Conservation (phyloP, 2,797 vertebrate genomes). For the Tinamus major region DNA sequence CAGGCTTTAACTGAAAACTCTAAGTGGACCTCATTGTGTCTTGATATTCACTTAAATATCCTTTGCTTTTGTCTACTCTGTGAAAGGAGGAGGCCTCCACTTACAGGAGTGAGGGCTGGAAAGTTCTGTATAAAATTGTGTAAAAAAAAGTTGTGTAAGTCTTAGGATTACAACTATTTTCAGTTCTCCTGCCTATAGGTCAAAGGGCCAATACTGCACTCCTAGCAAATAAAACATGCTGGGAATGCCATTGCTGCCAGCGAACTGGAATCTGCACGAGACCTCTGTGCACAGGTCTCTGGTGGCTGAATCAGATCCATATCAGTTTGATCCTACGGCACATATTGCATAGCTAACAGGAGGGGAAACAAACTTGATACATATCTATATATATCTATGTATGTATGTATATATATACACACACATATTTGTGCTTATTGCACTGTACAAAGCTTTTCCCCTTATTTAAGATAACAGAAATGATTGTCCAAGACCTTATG, state of each 20-base stretch:
- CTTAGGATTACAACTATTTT: conserved; percentile 7
- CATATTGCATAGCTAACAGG: not conserved
- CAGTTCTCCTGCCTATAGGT: not conserved
- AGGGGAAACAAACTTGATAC: not conserved
- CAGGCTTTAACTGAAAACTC: conserved; percentile 22
- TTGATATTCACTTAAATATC: not conserved
- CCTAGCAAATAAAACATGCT: not conserved
- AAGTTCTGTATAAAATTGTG: not conserved
- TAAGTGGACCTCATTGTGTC: not conserved
- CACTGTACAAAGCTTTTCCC: not conserved
- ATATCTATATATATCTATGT: not conserved
- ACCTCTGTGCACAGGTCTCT: not conserved
- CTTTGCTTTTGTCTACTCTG: not conserved
- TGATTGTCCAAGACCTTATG: not conserved
- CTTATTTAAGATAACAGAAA: not conserved
- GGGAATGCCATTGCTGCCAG: not conserved
- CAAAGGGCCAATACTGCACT: not conserved
- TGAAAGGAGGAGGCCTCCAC: not conserved
- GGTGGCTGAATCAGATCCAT: not conserved
- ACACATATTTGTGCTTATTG: not conserved
- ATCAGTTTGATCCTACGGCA: not conserved
- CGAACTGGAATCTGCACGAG: not conserved
- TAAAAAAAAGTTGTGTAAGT: not conserved
- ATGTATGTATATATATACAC: not conserved
- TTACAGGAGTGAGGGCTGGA: not conserved